These are phyloP conservation scores for Nebria ingens DNA, from an alignment of 1,140 invertebrate species.

Conservation along the genomic window DNA sequence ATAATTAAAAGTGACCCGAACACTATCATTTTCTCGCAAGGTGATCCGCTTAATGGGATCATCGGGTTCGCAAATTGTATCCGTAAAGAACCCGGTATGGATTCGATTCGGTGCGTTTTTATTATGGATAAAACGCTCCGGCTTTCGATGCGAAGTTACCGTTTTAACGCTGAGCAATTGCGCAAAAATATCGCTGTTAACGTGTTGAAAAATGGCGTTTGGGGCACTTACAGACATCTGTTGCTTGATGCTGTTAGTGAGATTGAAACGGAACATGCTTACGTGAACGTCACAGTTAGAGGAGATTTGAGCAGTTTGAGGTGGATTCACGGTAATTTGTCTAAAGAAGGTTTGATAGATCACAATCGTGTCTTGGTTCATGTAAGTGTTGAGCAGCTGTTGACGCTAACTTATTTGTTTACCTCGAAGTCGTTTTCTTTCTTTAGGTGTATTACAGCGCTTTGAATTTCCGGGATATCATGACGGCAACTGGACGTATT, in stretches of 20 bases:
- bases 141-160: conserved; percentile 47
- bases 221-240: conserved; percentile 71
- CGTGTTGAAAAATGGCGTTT: conserved; percentile 60
- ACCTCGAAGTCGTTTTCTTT: conserved; percentile 5
- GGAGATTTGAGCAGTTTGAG: conserved; percentile 76
- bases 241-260: conserved; percentile 37
- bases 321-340: conserved; percentile 64
- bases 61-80: conserved; percentile 75
- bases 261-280: conserved; percentile 52
- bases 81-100: conserved; percentile 54
- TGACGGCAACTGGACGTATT: conserved; percentile 65
- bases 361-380: conserved; percentile 36
- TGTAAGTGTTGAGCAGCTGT: conserved; percentile 29
- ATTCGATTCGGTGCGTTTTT: conserved; percentile 48
- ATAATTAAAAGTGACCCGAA: conserved; percentile 42
- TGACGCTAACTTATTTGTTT: background rate
- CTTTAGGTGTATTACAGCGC: conserved; percentile 50
- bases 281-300: conserved; percentile 61
- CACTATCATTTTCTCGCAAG: conserved; percentile 47
- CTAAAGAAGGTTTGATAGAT: conserved; percentile 29
- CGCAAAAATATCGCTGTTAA: conserved; percentile 73
- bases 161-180: conserved; percentile 54
- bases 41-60: conserved; percentile 60
- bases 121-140: conserved; percentile 55
- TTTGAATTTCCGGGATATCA: conserved; percentile 69